Percentiles rank a stretch among this genome's conserved stretches.
These are phyloP conservation scores for Tenebrosternarchus preto DNA, from an alignment of 2,113 vertebrate genomes.

Conservation along the genomic window DNA sequence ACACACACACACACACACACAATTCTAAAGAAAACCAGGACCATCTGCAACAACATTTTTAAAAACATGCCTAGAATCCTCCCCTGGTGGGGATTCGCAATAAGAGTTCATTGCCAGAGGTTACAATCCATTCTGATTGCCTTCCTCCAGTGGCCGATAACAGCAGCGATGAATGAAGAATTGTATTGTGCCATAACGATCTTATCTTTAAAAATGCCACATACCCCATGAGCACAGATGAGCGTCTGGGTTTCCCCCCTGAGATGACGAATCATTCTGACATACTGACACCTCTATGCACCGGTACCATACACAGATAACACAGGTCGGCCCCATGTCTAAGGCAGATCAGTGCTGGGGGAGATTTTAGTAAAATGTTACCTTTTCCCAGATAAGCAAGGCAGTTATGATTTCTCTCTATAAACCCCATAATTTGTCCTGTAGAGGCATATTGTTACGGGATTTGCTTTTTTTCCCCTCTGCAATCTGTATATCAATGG, in stretches of 20 bases:
- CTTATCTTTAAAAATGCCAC: constrained; percentile 12
- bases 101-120: neutral
- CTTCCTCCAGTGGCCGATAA: neutral
- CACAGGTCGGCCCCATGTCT: neutral
- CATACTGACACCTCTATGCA: too few relatives aligned
- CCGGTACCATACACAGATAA: neutral
- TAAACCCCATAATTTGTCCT: neutral
- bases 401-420: neutral
- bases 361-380: neutral
- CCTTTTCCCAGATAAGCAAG: neutral
- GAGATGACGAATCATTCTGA: neutral
- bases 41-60: neutral
- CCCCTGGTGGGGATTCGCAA: neutral
- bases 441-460: neutral
- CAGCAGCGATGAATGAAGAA: neutral
- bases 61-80: neutral
- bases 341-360: neutral
- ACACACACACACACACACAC: neutral
- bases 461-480: neutral
- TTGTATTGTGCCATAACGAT: neutral
- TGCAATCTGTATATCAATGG: neutral
- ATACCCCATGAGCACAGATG: neutral
- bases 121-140: neutral
- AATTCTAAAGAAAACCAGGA: neutral
- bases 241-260: neutral